These are phyloP conservation scores for Heterotis niloticus DNA, from an alignment of 2,113 vertebrate species.

Conservation along the genomic window DNA sequence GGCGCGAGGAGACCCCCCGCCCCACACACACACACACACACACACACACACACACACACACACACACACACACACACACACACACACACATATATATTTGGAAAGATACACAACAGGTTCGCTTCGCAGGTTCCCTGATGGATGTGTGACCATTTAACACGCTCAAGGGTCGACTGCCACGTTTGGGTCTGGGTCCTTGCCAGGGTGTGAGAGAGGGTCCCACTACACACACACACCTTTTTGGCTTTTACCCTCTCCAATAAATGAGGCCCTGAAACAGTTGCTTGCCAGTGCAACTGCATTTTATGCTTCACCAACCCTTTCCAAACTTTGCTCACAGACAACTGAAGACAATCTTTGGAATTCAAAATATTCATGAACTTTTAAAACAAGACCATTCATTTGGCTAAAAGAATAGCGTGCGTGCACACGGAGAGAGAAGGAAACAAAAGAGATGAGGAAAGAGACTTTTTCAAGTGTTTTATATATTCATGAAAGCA, in stretches of 20 bases:
- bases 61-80: too few relatives aligned
- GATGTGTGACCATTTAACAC: neutral
- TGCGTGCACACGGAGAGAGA: constrained; percentile 15
- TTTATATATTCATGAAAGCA: constrained; percentile 62
- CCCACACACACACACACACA: too few relatives aligned
- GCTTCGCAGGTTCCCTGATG: neutral
- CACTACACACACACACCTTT: too few relatives aligned
- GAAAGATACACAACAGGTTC: neutral
- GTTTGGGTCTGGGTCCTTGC: neutral
- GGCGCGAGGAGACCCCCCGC: neutral
- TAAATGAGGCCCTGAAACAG: neutral
- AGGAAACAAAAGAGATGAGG: constrained; percentile 41
- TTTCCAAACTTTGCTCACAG: neutral
- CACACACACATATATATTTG: too few relatives aligned
- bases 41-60: too few relatives aligned
- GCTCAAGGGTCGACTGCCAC: neutral
- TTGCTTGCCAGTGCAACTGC: neutral
- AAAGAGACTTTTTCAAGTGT: constrained; percentile 42
- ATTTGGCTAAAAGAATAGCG: constrained; percentile 13
- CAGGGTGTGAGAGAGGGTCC: neutral
- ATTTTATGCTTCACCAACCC: too few relatives aligned
- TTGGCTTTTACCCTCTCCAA: neutral
- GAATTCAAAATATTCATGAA: constrained; percentile 2
- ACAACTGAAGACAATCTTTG: neutral
- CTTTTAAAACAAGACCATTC: constrained; percentile 15